Evolutionary conservation across 2,797 vertebrate genomes (phyloP), one percentile per base, ranked within the genome.

Genomic region (Sphenodon punctatus): DNA sequence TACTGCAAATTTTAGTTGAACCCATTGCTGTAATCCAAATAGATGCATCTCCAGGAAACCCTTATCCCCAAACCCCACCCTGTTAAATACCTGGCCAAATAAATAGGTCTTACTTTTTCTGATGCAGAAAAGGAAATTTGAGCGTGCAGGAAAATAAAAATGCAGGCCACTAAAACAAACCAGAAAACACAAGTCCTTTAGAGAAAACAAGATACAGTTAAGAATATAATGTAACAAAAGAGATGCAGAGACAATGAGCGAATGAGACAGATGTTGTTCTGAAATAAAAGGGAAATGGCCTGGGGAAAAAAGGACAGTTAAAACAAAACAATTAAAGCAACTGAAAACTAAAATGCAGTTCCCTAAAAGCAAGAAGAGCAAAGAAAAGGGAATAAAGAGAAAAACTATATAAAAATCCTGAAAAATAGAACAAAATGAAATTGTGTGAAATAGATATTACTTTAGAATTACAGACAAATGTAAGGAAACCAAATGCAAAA

Each of bases 221-320:
- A 78, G 23, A 78, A 79, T 32, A 43, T 43, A 14, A 78, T 43
- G 67, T 85, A 87, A 82, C 20, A 3, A 7, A 84, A 66, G 9
- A 75, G 3, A n/a, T 2, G 1, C 3, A 48, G 16, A 59, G 17
- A 5, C 36, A 41, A n/a, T n/a, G n/a, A n/a, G n/a, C n/a, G 27
- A 45, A 63, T 25, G 49, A 15, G 0, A 67, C 17, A 68, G 0
- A 53, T 12, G 49, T 5, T 2, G 42, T 77, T 81, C 55, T 64
- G 17, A 65, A 84, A 83, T 32, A 59, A 78, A 84, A 23, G 3
- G 1, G 19, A 67, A 69, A 72, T 23, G 0, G n/a, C n/a, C n/a
- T n/a, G 76, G 87, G 84, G 87, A 1, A 72, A 49, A 39, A 49
- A 43, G 7, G 6, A 17, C 3, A 5, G 2, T 74, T 71, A 48